Percentiles rank a stretch among this genome's conserved stretches.
phyloP scores from a whole-genome alignment of 2,113 vertebrate genomes.

The Isurus oxyrinchus region DNA sequence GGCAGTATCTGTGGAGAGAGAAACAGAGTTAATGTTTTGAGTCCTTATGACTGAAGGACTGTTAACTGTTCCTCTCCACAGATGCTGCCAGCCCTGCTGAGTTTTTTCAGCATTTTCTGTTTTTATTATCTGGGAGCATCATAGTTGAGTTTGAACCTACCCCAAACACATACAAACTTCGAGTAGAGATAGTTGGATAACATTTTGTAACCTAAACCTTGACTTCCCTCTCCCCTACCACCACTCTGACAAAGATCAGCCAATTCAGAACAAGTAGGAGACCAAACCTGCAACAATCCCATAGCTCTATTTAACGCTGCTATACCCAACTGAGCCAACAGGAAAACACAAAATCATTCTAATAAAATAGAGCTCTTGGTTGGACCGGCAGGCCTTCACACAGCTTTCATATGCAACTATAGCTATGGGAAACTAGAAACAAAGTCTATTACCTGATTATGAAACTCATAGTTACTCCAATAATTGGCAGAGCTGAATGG shows the following conservation, averaged over 20 bases:
- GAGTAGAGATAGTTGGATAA: neutral
- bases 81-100: too few species aligned
- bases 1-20: too few species aligned
- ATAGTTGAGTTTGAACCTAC: neutral
- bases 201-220: neutral
- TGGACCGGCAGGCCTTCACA: neutral
- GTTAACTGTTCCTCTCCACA: too few species aligned
- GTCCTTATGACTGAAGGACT: too few species aligned
- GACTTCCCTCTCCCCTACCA: neutral
- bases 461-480: slow-evolving; percentile 92
- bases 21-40: too few species aligned
- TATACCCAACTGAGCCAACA: neutral
- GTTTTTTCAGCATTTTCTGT: too few species aligned
- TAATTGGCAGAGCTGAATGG: slow-evolving; percentile 86
- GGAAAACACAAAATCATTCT: neutral
- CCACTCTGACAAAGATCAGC: neutral
- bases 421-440: neutral
- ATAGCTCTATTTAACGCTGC: neutral
- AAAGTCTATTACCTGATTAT: slow-evolving; percentile 77
- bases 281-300: neutral
- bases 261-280: neutral
- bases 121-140: neutral
- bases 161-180: neutral
- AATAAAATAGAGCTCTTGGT: neutral
- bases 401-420: neutral